These are phyloP conservation scores for Chymomyza caudatula DNA, from an alignment of 2,888 invertebrate genomes.

Conservation along the genomic window DNA sequence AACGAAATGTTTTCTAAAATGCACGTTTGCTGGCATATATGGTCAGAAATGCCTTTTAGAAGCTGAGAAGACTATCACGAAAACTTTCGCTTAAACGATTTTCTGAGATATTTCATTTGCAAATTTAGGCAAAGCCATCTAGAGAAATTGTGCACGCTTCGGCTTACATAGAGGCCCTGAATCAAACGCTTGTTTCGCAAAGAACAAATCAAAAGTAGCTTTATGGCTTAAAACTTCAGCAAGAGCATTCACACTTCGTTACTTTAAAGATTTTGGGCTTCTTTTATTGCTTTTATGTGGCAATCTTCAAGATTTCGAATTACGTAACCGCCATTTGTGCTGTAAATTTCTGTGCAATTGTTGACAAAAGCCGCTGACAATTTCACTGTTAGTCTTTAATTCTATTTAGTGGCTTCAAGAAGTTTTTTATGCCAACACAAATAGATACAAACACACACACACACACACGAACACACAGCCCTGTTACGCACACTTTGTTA, in stretches of 20 bases:
- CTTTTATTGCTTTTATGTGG: neutral
- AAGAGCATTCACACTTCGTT: neutral
- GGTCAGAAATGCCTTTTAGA: too few relatives aligned
- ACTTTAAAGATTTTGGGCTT: neutral
- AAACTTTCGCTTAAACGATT: too few relatives aligned
- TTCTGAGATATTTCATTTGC: too few relatives aligned
- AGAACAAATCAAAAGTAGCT: too few relatives aligned
- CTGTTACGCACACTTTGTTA: slow-evolving; percentile 11
- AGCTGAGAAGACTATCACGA: too few relatives aligned
- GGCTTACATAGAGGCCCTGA: too few relatives aligned
- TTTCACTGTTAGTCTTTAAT: neutral
- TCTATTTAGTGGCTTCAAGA: neutral
- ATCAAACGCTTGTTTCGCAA: too few relatives aligned
- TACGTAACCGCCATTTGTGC: neutral
- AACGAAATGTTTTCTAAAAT: too few relatives aligned
- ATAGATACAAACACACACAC: neutral
- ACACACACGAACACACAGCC: neutral
- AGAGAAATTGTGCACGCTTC: too few relatives aligned
- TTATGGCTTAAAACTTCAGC: neutral
- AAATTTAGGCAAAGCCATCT: too few relatives aligned
- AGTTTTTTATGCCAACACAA: neutral
- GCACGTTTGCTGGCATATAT: too few relatives aligned
- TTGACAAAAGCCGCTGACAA: neutral
- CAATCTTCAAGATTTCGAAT: neutral
- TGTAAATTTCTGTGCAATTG: neutral